Percentiles rank a stretch among this genome's conserved stretches.
Conservation (phyloP, 2,888 invertebrate species). For the Tillus elongatus region DNA sequence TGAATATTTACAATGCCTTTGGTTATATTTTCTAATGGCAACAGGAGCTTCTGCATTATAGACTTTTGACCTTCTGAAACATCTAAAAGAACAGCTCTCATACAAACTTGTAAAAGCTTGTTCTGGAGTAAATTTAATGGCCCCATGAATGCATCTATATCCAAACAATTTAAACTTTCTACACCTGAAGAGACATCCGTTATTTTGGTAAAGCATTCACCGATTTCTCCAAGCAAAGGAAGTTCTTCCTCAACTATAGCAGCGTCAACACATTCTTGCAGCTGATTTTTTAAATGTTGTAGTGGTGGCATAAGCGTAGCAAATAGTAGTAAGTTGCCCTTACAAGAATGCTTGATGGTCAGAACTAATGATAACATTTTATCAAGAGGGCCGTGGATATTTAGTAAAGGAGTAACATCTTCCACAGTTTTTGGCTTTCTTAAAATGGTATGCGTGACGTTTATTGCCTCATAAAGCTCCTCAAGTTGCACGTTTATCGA, state of each 20-base stretch:
- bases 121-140: conserved; percentile 28
- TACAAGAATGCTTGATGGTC: conserved; percentile 26
- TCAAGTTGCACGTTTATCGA: conserved; percentile 23
- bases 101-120: conserved; percentile 35
- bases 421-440: conserved; percentile 25
- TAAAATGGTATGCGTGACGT: conserved; percentile 27
- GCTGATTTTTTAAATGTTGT: conserved; percentile 26
- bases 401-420: conserved; percentile 26
- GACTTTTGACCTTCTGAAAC: conserved; percentile 26
- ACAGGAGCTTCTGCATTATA: conserved; percentile 31
- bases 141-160: conserved; percentile 17
- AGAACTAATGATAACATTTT: conserved; percentile 31
- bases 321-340: conserved; percentile 29
- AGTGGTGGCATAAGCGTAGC: conserved; percentile 29
- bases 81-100: conserved; percentile 32
- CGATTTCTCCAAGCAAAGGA: conserved; percentile 28
- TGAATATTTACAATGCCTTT: conserved; percentile 35
- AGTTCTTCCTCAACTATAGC: conserved; percentile 29
- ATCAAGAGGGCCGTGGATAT: conserved; percentile 27
- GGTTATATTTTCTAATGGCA: conserved; percentile 34
- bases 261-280: conserved; percentile 25
- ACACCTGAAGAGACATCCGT: conserved; percentile 10
- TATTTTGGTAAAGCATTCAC: conserved; percentile 27
- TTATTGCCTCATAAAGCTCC: conserved; percentile 28
- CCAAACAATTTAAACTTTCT: conserved; percentile 15